Evolutionary conservation across 1,140 invertebrate genomes (phyloP).

Genomic region (Dendrolimus kikuchii): DNA sequence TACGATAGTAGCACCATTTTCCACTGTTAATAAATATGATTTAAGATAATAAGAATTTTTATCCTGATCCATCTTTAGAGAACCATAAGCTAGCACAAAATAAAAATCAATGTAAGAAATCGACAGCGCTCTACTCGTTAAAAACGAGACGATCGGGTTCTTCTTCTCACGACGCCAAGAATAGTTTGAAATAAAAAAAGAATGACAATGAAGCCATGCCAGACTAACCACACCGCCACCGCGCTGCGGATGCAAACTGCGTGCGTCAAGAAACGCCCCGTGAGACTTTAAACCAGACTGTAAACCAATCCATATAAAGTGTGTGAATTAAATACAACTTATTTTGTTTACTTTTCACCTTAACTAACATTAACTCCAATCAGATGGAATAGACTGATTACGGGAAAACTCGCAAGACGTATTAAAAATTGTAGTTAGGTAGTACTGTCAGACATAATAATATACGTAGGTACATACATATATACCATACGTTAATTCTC

Average conservation of each 20-base stretch:
- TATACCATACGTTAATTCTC: no score
- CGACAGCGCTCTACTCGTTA: conserved; percentile 13
- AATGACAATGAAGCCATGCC: conserved; percentile 51
- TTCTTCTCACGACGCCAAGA: conserved; percentile 51
- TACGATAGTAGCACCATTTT: no score
- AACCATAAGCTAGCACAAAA: no score
- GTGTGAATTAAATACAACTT: conserved; percentile 2
- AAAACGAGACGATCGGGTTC: conserved; percentile 22
- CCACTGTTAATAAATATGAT: no score
- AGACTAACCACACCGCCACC: conserved; percentile 18
- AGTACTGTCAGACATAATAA: no score
- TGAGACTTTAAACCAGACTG: conserved; percentile 30
- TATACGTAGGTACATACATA: no score
- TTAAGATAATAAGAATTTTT: no score
- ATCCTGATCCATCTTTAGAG: no score
- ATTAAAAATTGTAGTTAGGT: no score
- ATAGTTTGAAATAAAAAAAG: conserved; percentile 39
- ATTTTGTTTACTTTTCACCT: neutral
- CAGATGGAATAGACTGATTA: no score
- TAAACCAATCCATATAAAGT: conserved; percentile 7
- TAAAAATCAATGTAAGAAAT: conserved; percentile 15
- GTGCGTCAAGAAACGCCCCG: conserved; percentile 25
- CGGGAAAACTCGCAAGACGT: no score
- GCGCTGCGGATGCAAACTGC: conserved; percentile 31
- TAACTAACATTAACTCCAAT: neutral